phyloP scores from a whole-genome alignment of 2,113 vertebrate species.

The Perccottus glenii region DNA sequence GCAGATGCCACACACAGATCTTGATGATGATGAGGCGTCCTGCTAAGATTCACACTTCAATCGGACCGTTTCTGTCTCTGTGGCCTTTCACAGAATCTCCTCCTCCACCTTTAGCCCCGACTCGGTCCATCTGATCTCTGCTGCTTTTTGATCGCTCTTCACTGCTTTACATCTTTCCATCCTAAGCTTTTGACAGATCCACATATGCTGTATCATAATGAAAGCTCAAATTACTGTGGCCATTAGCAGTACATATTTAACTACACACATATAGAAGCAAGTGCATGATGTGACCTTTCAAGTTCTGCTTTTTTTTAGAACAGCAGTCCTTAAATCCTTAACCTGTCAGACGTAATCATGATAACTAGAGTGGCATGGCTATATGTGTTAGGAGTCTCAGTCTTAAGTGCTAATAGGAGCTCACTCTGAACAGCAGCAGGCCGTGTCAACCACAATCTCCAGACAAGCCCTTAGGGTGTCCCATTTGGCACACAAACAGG shows the following conservation, averaged over 20 bases:
- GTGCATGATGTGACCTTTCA: conserved; percentile 14
- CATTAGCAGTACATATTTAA: conserved; percentile 29
- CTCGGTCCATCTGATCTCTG: conserved; percentile 55
- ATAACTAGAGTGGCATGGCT: conserved; percentile 19
- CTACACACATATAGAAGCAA: conserved; percentile 11
- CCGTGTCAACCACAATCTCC: conserved; percentile 74
- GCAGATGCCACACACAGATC: conserved; percentile 37
- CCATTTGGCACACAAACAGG: conserved; percentile 70
- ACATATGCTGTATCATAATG: conserved; percentile 53
- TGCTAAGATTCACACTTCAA: conserved; percentile 64
- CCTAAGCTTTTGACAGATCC: conserved; percentile 52
- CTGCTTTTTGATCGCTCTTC: conserved; percentile 46
- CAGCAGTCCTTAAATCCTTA: conserved; percentile 19
- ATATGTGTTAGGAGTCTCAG: conserved; percentile 35
- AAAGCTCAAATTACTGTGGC: too few species aligned
- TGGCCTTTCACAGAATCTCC: conserved; percentile 37
- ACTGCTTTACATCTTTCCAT: conserved; percentile 43
- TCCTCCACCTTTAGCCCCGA: conserved; percentile 61
- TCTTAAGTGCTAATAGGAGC: conserved; percentile 73
- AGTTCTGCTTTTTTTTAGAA: not conserved
- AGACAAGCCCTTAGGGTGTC: conserved; percentile 76
- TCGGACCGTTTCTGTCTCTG: conserved; percentile 48
- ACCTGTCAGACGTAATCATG: conserved; percentile 51
- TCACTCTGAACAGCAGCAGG: conserved; percentile 74
- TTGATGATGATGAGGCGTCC: conserved; percentile 59